Evolutionary conservation across 2,888 invertebrate species (phyloP), one percentile per base, ranked within the genome.

Genomic region (Trachelus troglodyta): DNA sequence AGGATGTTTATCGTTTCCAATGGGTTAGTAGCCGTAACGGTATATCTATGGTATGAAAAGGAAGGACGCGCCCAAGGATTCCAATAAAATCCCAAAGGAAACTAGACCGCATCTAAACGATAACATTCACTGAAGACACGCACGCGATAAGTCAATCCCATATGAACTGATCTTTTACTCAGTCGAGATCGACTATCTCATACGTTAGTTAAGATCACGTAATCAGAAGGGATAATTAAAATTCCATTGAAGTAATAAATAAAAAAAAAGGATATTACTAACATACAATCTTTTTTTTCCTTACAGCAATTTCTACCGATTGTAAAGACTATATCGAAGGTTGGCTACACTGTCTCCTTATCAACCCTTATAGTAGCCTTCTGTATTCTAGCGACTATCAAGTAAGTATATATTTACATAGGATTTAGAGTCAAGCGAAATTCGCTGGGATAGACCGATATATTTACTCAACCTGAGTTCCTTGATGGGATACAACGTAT

Each of bases 321-420:
- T 31, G 90, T 94, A 76, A 94, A 93, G 88, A 89, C 89, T 23
- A 92, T 94, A 78, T 93, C 93, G 15, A 92, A 92, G 84, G 92
- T 93, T 30, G 94, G 94, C 31, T 94, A 94, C 85, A 91, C 92
- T 0, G 91, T 94, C 12, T 94, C 94, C 0, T 89, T 94, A 56
- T 89, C 92, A 69, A 93, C 94, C 1, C 90, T 94, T 69, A 85
- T 94, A 74, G 91, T 94, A 40, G 94, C 94, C 11, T 93, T 94
- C 83, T 88, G 91, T 78, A 94, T 94, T 79, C 92, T 94, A 86
- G 92, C 93, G 69, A 91, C 92, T 68, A 93, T 94, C 82, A 94
- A 93, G 94, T 94, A 91, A 93, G 93, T 91, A 85, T 75, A 75
- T 40, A 40, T 40, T 40, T 40, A 40, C 23, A 15, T 40, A 40